Evolutionary conservation across 2,797 vertebrate genomes (phyloP).

Genomic region (Pempheris klunzingeri): DNA sequence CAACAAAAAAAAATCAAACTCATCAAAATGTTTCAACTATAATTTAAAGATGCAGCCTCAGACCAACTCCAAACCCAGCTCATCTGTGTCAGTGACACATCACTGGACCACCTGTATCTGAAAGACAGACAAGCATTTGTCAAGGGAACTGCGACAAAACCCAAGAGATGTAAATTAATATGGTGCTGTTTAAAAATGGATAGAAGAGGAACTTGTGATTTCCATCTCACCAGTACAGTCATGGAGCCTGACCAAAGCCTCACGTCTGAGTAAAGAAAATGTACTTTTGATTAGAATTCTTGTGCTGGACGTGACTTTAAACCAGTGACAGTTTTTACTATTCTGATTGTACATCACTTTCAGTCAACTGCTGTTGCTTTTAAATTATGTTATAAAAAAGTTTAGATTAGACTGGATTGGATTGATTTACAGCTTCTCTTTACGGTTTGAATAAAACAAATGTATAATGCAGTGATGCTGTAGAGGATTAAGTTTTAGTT

Average conservation of each 20-base stretch:
- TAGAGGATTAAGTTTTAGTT: not conserved
- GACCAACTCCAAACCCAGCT: not conserved
- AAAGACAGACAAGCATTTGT: not conserved
- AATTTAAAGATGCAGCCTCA: not conserved
- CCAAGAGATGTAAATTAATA: not conserved
- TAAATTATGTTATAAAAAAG: too few species aligned
- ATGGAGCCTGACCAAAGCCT: not conserved
- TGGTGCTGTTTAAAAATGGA: not conserved
- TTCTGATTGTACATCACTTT: too few species aligned
- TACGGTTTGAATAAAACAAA: not conserved
- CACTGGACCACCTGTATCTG: slow-evolving; percentile 6
- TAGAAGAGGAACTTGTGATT: not conserved
- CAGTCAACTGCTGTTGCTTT: too few species aligned
- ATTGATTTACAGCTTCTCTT: not conserved
- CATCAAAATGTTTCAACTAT: not conserved
- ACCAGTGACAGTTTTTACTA: too few species aligned
- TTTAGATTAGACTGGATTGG: too few species aligned
- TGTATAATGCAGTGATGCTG: too few species aligned
- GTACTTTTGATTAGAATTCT: not conserved
- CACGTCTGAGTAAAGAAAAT: slow-evolving; percentile 3
- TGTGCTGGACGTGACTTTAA: not conserved
- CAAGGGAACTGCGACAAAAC: slow-evolving; percentile 10
- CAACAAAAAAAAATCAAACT: not conserved
- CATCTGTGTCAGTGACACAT: slow-evolving; percentile 6
- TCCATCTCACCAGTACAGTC: slow-evolving; percentile 16